These are phyloP conservation scores for Danaus chrysippus DNA, from an alignment of 2,888 invertebrate genomes.

Conservation along the genomic window DNA sequence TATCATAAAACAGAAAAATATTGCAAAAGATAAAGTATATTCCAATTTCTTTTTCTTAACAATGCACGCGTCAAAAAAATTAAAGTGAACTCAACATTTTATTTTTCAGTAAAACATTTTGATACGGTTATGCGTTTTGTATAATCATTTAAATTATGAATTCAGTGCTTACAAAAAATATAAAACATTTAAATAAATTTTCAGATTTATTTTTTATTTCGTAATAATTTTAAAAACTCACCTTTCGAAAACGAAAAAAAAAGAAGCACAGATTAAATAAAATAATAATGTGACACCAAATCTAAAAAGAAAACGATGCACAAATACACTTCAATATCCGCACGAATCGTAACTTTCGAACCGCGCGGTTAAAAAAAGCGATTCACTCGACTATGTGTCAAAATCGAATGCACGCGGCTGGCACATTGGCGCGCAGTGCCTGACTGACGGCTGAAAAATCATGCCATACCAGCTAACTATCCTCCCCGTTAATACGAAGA, in stretches of 20 bases:
- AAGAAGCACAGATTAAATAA: slow-evolving; percentile 26
- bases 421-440: slow-evolving; percentile 59
- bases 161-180: too few relatives aligned
- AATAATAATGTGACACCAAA: slow-evolving; percentile 35
- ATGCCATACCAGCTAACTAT: not conserved
- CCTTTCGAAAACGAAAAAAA: slow-evolving; percentile 30
- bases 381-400: slow-evolving; percentile 47
- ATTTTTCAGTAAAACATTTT: too few relatives aligned
- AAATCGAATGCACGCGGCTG: slow-evolving; percentile 50
- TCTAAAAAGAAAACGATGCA: slow-evolving; percentile 38
- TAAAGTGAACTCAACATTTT: too few relatives aligned
- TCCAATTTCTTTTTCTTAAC: too few relatives aligned
- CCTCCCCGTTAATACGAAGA: slow-evolving; percentile 1
- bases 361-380: slow-evolving; percentile 41
- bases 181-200: not conserved
- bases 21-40: too few relatives aligned
- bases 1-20: too few relatives aligned
- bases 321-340: slow-evolving; percentile 46
- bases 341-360: slow-evolving; percentile 40
- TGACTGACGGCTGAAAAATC: slow-evolving; percentile 45
- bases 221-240: slow-evolving; percentile 23
- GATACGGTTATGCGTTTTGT: too few relatives aligned
- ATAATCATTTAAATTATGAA: too few relatives aligned
- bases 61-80: too few relatives aligned
- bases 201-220: not conserved